Evolutionary conservation across 1,140 invertebrate species (phyloP).

Genomic region (Macrobrachium rosenbergii): DNA sequence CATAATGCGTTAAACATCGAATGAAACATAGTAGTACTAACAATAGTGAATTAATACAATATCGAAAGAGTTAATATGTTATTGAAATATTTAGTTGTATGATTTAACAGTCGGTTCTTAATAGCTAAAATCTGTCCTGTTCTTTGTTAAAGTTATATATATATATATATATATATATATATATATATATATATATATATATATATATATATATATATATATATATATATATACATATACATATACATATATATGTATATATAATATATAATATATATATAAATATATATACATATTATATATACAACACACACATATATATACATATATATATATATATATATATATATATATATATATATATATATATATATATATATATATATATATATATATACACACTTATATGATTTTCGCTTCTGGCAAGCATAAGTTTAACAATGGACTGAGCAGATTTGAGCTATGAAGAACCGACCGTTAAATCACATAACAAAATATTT

Average conservation of each 20-base stretch:
- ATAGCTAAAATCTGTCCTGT: too few relatives aligned
- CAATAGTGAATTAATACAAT: not conserved
- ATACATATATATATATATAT: not conserved
- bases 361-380: slow-evolving; percentile 8
- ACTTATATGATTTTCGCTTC: too few relatives aligned
- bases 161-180: not conserved
- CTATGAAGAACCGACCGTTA: too few relatives aligned
- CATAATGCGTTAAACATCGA: too few relatives aligned
- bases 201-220: not conserved
- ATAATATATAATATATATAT: slow-evolving; percentile 2
- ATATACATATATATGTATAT: not conserved
- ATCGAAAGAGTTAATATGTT: not conserved
- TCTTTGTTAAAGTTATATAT: not conserved
- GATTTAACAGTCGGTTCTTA: too few relatives aligned
- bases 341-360: slow-evolving; percentile 1
- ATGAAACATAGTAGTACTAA: too few relatives aligned
- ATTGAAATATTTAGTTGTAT: too few relatives aligned
- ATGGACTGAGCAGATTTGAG: too few relatives aligned
- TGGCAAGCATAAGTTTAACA: too few relatives aligned
- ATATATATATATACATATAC: not conserved
- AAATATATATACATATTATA: not conserved
- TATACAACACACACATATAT: too few relatives aligned
- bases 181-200: not conserved
- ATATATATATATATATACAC: not conserved
- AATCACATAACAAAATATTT: too few relatives aligned